Percentiles rank a stretch among this genome's conserved stretches.
These are phyloP conservation scores for Syrista parreyssii DNA, from an alignment of 2,888 invertebrate species.

Conservation along the genomic window DNA sequence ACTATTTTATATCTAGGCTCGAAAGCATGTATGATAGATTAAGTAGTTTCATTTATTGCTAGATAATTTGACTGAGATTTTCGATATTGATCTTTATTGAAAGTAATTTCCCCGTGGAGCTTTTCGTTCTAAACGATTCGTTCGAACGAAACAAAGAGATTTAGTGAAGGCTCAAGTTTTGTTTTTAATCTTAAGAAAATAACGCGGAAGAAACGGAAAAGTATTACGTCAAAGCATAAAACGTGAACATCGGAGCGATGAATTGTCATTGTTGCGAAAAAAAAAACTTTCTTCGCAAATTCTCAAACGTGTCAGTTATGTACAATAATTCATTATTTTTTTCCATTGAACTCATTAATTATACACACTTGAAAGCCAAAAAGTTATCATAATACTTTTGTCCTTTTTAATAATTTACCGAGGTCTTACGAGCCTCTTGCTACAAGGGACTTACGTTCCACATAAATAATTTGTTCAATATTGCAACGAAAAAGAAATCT, in stretches of 20 bases:
- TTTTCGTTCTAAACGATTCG: not conserved
- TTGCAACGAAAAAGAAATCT: not conserved
- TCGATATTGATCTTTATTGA: constrained; percentile 28
- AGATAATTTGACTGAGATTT: constrained; percentile 55
- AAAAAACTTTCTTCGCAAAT: constrained; percentile 8
- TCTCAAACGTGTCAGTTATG: constrained; percentile 28
- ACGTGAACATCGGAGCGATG: not conserved
- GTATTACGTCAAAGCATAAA: not conserved
- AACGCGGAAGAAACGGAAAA: not conserved
- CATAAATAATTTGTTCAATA: not conserved
- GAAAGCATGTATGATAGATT: constrained; percentile 42
- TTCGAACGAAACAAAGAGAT: not conserved
- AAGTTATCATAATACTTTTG: not conserved
- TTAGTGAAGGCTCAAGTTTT: constrained; percentile 19
- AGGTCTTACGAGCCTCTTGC: not conserved
- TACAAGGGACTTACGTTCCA: not conserved
- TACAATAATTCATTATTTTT: constrained; percentile 27
- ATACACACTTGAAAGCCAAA: constrained; percentile 8
- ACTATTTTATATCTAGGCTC: constrained; percentile 38
- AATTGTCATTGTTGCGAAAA: not conserved
- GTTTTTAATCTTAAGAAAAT: constrained; percentile 20
- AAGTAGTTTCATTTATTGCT: constrained; percentile 54
- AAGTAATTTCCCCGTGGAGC: constrained; percentile 12
- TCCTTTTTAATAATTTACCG: not conserved
- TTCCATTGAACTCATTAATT: constrained; percentile 17